Evolutionary conservation across 2,888 invertebrate species (phyloP).

Genomic region (Stenodera caucasica): DNA sequence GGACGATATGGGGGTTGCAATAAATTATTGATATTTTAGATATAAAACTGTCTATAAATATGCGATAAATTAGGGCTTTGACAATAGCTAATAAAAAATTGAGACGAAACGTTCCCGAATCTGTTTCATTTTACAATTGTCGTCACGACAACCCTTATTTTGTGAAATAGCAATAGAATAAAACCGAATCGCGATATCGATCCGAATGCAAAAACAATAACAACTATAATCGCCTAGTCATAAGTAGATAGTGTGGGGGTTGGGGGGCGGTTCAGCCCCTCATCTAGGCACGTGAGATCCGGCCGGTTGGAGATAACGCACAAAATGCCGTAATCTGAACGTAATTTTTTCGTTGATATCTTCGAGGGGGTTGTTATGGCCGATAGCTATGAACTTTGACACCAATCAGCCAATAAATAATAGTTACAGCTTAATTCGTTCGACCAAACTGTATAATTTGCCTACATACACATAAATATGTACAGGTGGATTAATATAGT

Average conservation of each 20-base stretch:
- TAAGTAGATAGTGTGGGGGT: constrained; percentile 16
- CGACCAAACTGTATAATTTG: constrained; percentile 21
- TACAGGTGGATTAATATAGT: constrained; percentile 15
- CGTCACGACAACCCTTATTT: too few species aligned
- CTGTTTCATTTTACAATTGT: background rate
- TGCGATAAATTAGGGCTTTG: background rate
- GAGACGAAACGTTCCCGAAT: too few species aligned
- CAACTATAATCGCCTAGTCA: constrained; percentile 3
- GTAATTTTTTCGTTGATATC: too few species aligned
- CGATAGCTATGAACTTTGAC: background rate
- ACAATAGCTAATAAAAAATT: background rate
- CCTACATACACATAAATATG: constrained; percentile 4
- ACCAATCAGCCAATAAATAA: constrained; percentile 23
- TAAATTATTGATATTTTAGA: background rate
- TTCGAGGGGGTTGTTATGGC: background rate
- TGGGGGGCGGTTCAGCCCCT: constrained; percentile 20
- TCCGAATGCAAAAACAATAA: constrained; percentile 4
- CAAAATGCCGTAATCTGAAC: too few species aligned
- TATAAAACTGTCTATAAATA: background rate
- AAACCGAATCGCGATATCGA: too few species aligned
- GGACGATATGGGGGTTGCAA: too few species aligned
- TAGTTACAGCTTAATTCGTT: constrained; percentile 28
- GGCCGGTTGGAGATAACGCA: constrained; percentile 29
- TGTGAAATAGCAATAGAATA: too few species aligned
- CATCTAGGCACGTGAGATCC: constrained; percentile 29